Evolutionary conservation across 2,888 invertebrate genomes (phyloP), one percentile per base, ranked within the genome.

Genomic region (Plagodis pulveraria): DNA sequence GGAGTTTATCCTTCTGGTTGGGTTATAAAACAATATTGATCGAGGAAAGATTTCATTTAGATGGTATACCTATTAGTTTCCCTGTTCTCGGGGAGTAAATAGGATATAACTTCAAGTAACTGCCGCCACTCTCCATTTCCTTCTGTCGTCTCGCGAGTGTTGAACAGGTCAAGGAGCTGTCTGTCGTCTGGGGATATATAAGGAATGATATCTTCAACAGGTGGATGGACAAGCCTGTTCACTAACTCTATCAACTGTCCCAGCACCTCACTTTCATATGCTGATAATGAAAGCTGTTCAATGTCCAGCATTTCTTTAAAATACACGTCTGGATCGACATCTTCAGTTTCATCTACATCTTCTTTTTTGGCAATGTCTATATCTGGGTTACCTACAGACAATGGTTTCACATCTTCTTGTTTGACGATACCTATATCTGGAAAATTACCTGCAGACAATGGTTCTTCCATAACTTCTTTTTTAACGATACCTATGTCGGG

Each of bases 291-390:
- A 2, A 12, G 11, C 0, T 46, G 40, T 45, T 58, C 58, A 6
- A 58, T 12, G 33, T 58, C 58, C 22, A 58, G 32, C 54, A 58
- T 53, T 10, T 53, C 58, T 50, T 58, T 53, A 22, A 49, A 50
- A 12, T 12, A 48, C 47, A 22, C 10, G 8, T 53, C 53, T 38
- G 9, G 48, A 1, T 49, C n/a, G 0, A 9, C 9, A n/a, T 40
- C 9, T 40, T 49, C 10, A 5, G 10, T 10, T 8, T 40, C 40
- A 10, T 40, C 40, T 5, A 10, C 40, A 6, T 36, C 36, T 8
- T 36, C 7, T 5, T 36, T 22, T 22, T 22, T 36, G 36, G 9
- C 9, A 6, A 36, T 9, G 9, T 1, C 36, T 36, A 36, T 36
- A 5, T 36, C 36, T 22, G 22, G 22, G 4, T 22, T 38, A 38